These are phyloP conservation scores for Gymnocephalus cernua DNA, from an alignment of 2,113 vertebrate species.

Conservation along the genomic window DNA sequence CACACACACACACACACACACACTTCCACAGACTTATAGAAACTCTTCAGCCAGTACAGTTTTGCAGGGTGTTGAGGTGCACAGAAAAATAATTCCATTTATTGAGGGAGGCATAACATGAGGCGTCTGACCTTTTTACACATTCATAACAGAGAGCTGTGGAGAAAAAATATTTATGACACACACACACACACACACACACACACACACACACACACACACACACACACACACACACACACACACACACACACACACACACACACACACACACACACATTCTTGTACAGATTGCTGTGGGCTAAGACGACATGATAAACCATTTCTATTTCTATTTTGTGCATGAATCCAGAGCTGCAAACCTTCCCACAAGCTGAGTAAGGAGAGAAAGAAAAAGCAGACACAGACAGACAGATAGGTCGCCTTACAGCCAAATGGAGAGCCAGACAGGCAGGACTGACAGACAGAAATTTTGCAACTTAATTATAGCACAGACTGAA, in stretches of 20 bases:
- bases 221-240: slow-evolving; percentile 11
- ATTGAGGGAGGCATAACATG: slow-evolving; percentile 29
- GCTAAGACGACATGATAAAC: slow-evolving; percentile 48
- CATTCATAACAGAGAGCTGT: slow-evolving; percentile 57
- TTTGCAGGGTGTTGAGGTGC: slow-evolving; percentile 18
- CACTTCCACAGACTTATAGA: not conserved
- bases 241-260: slow-evolving; percentile 15
- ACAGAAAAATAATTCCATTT: slow-evolving; percentile 41
- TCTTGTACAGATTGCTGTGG: slow-evolving; percentile 40
- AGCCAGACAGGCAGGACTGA: not conserved
- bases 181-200: not conserved
- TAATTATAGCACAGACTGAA: slow-evolving; percentile 24
- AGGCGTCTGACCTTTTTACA: slow-evolving; percentile 63
- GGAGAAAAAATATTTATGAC: slow-evolving; percentile 36
- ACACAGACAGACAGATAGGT: not conserved
- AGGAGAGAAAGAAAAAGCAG: not conserved
- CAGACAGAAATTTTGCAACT: slow-evolving; percentile 17
- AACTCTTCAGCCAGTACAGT: slow-evolving; percentile 9
- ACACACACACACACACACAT: slow-evolving; percentile 10
- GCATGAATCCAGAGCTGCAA: slow-evolving; percentile 50
- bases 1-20: slow-evolving; percentile 20
- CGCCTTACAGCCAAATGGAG: not conserved
- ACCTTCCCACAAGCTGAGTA: slow-evolving; percentile 21
- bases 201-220: not conserved
- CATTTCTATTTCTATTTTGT: slow-evolving; percentile 62